Evolutionary conservation across 2,797 vertebrate species (phyloP), one percentile per base, ranked within the genome.

Genomic region (Podarcis lilfordi): DNA sequence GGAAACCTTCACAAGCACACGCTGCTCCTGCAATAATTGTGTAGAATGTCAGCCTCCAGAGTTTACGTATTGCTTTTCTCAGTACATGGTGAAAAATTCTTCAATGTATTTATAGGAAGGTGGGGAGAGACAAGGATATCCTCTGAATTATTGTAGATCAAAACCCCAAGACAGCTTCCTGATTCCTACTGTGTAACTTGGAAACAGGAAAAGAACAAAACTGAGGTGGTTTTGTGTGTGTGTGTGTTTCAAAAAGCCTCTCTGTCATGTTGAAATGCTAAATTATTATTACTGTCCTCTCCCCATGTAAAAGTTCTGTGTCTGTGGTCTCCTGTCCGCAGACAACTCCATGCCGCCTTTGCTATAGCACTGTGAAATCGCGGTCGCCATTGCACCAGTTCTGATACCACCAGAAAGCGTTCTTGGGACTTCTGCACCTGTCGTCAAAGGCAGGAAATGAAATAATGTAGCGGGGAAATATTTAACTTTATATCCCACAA

Each of bases 121-220:
- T 90, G 95, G 94, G 88, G 95, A 95, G 91, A 94, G 94, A 95
- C 93, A 94, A 96, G 95, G 95, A 96, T 96, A 96, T 96, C 96
- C 95, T 96, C 89, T 96, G 92, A 91, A 90, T 92, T 95, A 92
- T 92, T 90, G 90, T 89, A 95, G 91, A 89, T 93, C 88, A 84
- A 93, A 95, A 94, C 77, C 89, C 91, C 59, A 92, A 94, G 90
- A 86, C 74, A 88, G 93, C 85, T 96, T 96, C 96, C 96, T 95
- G 94, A 89, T 96, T 96, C 94, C 95, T 95, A 86, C 94, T 93
- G 95, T 93, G 93, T 87, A 88, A 93, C 88, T 90, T 93, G 94
- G 95, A 96, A 96, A 95, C 94, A 95, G 95, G 94, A 96, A 96
- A 95, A 94, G 82, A 83, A 91, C 93, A 96, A 95, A 94, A 93